Evolutionary conservation across 1,140 invertebrate species (phyloP), one percentile per base, ranked within the genome.

Genomic region (Prorops nasuta): DNA sequence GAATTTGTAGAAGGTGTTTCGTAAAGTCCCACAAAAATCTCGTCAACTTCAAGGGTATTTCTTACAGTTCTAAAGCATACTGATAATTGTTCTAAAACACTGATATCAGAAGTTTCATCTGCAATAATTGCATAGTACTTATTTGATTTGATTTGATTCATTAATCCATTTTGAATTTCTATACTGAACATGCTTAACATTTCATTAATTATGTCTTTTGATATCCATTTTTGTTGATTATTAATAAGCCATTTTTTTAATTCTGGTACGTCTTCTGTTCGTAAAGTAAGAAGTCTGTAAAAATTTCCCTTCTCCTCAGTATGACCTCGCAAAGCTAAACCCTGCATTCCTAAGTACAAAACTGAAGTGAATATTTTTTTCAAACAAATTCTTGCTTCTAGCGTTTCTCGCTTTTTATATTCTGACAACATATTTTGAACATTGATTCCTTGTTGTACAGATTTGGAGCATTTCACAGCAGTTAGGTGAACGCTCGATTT

Each of bases 81-180:
- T 41, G 44, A 40, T 15, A 38, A 43, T n/a, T 50, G 40, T 14
- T 38, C 44, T n/a, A 44, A 35, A 12, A 48, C 40, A 9, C 40
- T 36, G 3, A 19, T 22, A 54, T 49, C 45, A 44, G 41, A 40
- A 40, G 45, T 54, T 18, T 40, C 48, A 24, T 54, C 41, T 8
- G 44, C 48, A 17, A 49, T 21, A 18, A 54, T 34, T 38, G 40
- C 51, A 41, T 28, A 44, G 18, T 54, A 48, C 19, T 54, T 54
- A 1, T 20, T 20, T 24, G 21, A 15, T 1, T 14, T 17, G 22
- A 54, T 54, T 8, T 20, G 3, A 4, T 38, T 35, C 0, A 53
- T 32, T 24, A 44, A 28, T 32, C 19, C 28, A 14, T 48, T 3
- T 28, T 40, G 34, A 48, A n/a, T n/a, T n/a, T n/a, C n/a, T n/a